These are phyloP conservation scores for Steatocranus sp. DNA, from an alignment of 2,797 vertebrate species.

Conservation along the genomic window DNA sequence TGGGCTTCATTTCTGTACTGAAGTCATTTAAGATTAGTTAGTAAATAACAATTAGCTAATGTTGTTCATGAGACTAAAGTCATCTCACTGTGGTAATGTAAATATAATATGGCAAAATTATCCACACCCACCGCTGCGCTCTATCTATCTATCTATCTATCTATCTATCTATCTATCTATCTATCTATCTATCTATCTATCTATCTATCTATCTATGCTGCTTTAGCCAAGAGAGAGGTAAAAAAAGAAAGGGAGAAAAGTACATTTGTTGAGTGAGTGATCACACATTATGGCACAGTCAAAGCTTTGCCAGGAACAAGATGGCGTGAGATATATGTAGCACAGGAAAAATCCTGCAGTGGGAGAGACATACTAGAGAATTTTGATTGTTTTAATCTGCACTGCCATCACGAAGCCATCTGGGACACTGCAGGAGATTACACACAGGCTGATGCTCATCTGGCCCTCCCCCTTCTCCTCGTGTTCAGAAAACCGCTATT, in stretches of 20 bases:
- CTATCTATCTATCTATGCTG: not conserved
- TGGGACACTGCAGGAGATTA: conserved; percentile 78
- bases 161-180: not conserved
- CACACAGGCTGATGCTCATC: conserved; percentile 55
- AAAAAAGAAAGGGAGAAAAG: not conserved
- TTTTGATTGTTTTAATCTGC: conserved; percentile 70
- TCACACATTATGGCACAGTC: not conserved
- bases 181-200: not conserved
- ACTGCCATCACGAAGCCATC: conserved; percentile 71
- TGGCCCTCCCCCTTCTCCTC: conserved; percentile 25
- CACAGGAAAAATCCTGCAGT: not conserved
- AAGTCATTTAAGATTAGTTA: too few relatives aligned
- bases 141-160: not conserved
- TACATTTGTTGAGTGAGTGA: not conserved
- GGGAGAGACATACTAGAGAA: conserved; percentile 40
- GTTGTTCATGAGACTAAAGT: too few relatives aligned
- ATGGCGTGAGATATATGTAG: conserved; percentile 6
- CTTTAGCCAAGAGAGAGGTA: not conserved
- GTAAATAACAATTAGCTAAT: too few relatives aligned
- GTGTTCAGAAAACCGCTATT: conserved; percentile 25
- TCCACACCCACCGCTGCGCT: too few relatives aligned
- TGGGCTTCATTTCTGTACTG: too few relatives aligned
- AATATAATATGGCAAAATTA: too few relatives aligned
- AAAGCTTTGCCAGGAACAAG: conserved; percentile 5
- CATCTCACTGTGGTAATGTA: too few relatives aligned